These are phyloP conservation scores for Lycopodina hypogea DNA, from an alignment of 37 sponge, comb jelly and placozoan genomes.

Conservation along the genomic window DNA sequence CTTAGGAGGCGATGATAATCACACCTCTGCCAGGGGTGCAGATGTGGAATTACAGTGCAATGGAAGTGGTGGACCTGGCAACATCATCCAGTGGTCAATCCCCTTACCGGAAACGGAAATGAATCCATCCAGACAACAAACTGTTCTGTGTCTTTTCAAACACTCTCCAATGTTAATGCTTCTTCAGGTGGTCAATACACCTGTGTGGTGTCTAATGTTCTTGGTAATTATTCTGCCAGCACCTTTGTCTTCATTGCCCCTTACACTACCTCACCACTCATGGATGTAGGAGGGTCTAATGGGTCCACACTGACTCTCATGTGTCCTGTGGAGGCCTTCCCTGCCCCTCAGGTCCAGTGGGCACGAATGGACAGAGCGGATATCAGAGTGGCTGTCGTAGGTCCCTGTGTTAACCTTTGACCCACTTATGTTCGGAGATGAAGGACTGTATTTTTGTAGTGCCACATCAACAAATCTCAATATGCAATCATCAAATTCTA, in stretches of 20 bases:
- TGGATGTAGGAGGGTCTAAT: neutral
- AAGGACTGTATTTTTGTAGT: slow-evolving; percentile 32
- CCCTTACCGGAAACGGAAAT: neutral
- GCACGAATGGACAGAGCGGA: neutral
- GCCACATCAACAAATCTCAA: neutral
- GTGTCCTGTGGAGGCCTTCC: slow-evolving; percentile 39
- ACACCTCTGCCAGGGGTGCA: neutral
- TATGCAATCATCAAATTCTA: neutral
- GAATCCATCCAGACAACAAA: neutral
- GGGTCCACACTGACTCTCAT: neutral
- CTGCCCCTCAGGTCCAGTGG: slow-evolving; percentile 38
- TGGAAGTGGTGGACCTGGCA: slow-evolving; percentile 51
- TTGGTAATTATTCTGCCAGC: slow-evolving; percentile 25
- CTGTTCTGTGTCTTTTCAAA: neutral
- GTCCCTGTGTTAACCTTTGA: neutral
- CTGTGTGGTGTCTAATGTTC: slow-evolving; percentile 47
- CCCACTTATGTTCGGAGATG: slow-evolving; percentile 32
- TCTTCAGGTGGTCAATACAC: slow-evolving; percentile 56
- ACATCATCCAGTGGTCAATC: slow-evolving; percentile 41
- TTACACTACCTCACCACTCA: neutral
- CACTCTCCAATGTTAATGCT: slow-evolving; percentile 25
- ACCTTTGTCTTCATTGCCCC: slow-evolving; percentile 26
- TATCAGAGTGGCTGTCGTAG: neutral
- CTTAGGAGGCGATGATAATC: neutral
- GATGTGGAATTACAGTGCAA: slow-evolving; percentile 29